Percentiles rank a stretch among this genome's conserved stretches.
Conservation (phyloP, 2,888 invertebrate species). For the Lepidocyrtinus sp. region DNA sequence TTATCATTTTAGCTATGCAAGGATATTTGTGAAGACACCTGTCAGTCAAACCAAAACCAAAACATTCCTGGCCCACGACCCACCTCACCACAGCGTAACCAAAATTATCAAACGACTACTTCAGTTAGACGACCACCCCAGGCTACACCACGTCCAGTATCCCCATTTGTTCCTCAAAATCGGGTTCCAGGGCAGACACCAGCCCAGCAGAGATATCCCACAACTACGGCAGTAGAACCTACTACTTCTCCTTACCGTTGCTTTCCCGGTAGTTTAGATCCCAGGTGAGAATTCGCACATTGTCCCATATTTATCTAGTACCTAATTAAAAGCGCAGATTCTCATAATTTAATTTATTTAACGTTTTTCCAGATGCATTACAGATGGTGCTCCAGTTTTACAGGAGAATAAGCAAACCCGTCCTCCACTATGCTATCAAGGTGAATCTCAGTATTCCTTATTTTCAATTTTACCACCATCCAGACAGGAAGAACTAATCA, state of each 20-base stretch:
- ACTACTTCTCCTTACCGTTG: slow-evolving; percentile 1
- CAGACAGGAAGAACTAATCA: background rate
- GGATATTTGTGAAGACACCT: slow-evolving; percentile 63
- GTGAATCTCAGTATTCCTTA: too few species aligned
- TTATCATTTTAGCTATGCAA: slow-evolving; percentile 59
- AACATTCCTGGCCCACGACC: slow-evolving; percentile 22
- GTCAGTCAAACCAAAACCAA: slow-evolving; percentile 34
- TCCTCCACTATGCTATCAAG: slow-evolving; percentile 24
- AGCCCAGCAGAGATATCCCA: background rate
- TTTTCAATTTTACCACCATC: too few species aligned
- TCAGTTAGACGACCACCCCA: background rate
- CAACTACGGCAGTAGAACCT: background rate
- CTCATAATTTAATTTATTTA: background rate
- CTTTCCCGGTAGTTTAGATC: slow-evolving; percentile 28
- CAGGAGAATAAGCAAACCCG: background rate
- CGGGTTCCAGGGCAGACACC: background rate
- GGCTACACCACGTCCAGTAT: slow-evolving; percentile 21
- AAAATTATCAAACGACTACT: slow-evolving; percentile 1
- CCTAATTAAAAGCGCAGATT: background rate
- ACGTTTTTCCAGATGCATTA: slow-evolving; percentile 23
- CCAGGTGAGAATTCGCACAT: too few species aligned
- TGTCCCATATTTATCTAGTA: background rate
- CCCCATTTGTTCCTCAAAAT: slow-evolving; percentile 11
- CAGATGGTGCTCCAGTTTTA: background rate
- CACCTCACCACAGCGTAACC: slow-evolving; percentile 21